Evolutionary conservation across 2,797 vertebrate species (phyloP), one percentile per base, ranked within the genome.

Genomic region (Buceros bicornis): DNA sequence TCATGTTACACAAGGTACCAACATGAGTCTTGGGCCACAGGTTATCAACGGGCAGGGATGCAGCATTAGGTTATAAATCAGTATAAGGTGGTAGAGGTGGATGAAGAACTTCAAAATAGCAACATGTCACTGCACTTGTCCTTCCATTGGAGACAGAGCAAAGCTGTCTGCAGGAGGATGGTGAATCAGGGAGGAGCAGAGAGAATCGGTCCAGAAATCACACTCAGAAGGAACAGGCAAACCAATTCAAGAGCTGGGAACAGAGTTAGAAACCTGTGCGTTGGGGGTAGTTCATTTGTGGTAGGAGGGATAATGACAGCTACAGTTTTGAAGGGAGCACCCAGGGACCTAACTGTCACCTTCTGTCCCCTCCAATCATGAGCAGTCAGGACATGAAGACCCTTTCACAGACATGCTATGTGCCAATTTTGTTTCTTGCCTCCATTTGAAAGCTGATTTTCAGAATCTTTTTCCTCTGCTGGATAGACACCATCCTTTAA

Each of bases 21-120:
- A 95, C 71, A 2, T 90, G 90, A 90, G 98, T 51, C 20, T 83
- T 16, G 31, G 98, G 98, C 57, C 95, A 82, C 54, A 97, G 94
- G 91, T 98, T 98, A 97, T 98, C 98, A 74, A 98, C 72, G 20
- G 98, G 98, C 67, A 98, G 93, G 24, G 98, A 51, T 16, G 98
- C 98, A 97, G 98, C 67, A 62, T 98, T 98, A 98, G 96, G 93
- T 98, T 98, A 40, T 98, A 98, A 51, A 98, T 96, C 97, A 51
- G 97, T 89, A 8, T 98, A 98, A 56, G 98, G 87, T 16, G 97
- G 97, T 11, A 98, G 97, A 4, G 97, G 97, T 18, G 98, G 97
- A 33, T 97, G 97, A 7, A 90, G 93, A 82, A 89, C 92, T 40
- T 98, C 96, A 3, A 97, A 97, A 79, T 97, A 98, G 81, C 98